Evolutionary conservation across 2,888 invertebrate species (phyloP), one percentile per base, ranked within the genome.

Genomic region (Parnassius smintheus): DNA sequence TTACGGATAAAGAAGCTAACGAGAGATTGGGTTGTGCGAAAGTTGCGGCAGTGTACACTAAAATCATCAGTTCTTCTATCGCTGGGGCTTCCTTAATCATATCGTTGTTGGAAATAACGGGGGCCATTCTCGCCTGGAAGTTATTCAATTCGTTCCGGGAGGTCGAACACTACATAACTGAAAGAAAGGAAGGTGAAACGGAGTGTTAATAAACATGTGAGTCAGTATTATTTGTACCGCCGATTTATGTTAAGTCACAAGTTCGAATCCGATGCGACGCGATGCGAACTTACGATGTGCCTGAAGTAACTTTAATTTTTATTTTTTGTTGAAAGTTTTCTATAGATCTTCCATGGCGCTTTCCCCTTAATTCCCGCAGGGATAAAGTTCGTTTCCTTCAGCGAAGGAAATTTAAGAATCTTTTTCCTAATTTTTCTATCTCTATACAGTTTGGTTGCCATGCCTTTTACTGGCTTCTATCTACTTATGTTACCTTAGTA

Each of bases 1-100:
- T 91, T 69, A 91, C 91, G 0, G 91, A 91, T 58, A 91, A 91
- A 70, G 91, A 91, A 70, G 91, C 91, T 1, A 91, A 91, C 64
- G 91, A 91, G 64, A 77, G 91, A 71, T 71, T 91, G 51, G 91
- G 91, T 51, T 91, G 91, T 79, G 90, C 91, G 68, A 91, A 91
- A 77, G 91, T 91, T 63, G 91, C 91, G 0, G 72, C 91, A n/a
- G 91, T 90, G 25, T 91, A 91, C 68, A 87, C 89, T 0, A 91
- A 91, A 75, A 91, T 91, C 59, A 90, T 91, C 69, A 89, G 88
- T 65, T 90, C 91, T 0, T 88, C 88, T 0, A 80, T 91, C 0
- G 91, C 90, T 9, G 91, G 88, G 12, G 86, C 87, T 46, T 88
- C 90, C 0, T 69, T 91, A 10, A 66, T 91, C 4, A 88, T 91